phyloP scores from a whole-genome alignment of 1,140 invertebrate species.

The Drosophila baimaii region DNA sequence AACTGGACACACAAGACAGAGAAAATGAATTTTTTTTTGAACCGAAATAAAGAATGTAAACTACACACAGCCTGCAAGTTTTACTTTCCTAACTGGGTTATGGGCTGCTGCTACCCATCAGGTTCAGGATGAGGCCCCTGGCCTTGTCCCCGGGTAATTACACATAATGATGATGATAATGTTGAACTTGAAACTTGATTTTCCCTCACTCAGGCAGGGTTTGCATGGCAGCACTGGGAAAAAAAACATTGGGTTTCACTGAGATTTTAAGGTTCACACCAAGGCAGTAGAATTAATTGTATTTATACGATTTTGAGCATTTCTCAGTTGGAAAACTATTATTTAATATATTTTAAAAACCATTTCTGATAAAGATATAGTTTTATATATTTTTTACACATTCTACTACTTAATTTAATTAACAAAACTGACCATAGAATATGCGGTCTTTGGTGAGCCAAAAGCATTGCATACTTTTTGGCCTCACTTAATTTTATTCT shows the following conservation, averaged over 20 bases:
- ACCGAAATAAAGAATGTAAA: constrained; percentile 81
- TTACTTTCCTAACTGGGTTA: not conserved
- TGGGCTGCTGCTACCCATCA: too few species aligned
- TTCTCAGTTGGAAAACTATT: too few species aligned
- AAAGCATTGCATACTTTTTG: not conserved
- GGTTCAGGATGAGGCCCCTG: not conserved
- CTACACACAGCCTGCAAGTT: constrained; percentile 44
- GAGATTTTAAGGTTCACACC: not conserved
- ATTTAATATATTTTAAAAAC: too few species aligned
- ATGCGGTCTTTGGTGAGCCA: not conserved
- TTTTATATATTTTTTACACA: not conserved
- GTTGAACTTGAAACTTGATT: constrained; percentile 58
- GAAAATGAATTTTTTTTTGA: constrained; percentile 74
- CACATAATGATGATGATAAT: constrained; percentile 50
- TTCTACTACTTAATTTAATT: not conserved
- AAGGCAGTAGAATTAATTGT: not conserved
- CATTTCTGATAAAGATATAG: too few species aligned
- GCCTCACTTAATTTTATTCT: too few species aligned
- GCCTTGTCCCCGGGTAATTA: constrained; percentile 19
- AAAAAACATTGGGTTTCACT: not conserved
- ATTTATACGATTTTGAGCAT: not conserved
- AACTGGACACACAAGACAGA: constrained; percentile 40
- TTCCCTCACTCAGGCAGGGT: constrained; percentile 23
- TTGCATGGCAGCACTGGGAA: constrained; percentile 7
- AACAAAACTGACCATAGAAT: not conserved